These are phyloP conservation scores for Reticulitermes speratus DNA, from an alignment of 1,140 invertebrate genomes.

Conservation along the genomic window DNA sequence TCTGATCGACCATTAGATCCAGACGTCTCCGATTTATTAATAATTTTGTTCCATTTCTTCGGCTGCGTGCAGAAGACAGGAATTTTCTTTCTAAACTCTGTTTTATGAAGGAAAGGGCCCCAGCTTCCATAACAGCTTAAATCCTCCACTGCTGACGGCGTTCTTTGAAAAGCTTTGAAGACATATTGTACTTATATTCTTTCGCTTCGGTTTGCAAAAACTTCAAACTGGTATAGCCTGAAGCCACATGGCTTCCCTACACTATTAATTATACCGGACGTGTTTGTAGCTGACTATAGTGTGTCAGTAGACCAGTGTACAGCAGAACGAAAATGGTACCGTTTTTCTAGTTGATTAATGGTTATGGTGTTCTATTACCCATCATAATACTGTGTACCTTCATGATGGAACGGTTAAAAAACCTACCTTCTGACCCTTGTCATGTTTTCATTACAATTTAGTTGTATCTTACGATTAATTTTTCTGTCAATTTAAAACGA, in stretches of 20 bases:
- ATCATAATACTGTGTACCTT: slow-evolving; percentile 8
- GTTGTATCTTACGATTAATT: not conserved
- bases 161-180: not conserved
- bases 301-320: slow-evolving; percentile 8
- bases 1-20: too few species aligned
- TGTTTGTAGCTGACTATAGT: slow-evolving; percentile 15
- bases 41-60: too few species aligned
- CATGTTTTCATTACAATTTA: slow-evolving; percentile 10
- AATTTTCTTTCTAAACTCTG: too few species aligned
- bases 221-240: not conserved
- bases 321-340: slow-evolving; percentile 3
- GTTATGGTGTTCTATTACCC: slow-evolving; percentile 5
- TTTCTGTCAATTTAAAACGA: not conserved
- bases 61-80: too few species aligned
- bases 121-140: not conserved
- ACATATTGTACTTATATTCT: slow-evolving; percentile 7
- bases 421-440: not conserved
- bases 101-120: too few species aligned
- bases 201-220: slow-evolving; percentile 1
- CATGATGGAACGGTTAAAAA: not conserved
- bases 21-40: too few species aligned
- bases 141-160: not conserved
- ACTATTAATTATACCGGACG: slow-evolving; percentile 11
- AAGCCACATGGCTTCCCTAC: not conserved
- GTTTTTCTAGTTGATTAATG: slow-evolving; percentile 19